Conservation (phyloP, 1,140 invertebrate species). For the Atta texana region DNA sequence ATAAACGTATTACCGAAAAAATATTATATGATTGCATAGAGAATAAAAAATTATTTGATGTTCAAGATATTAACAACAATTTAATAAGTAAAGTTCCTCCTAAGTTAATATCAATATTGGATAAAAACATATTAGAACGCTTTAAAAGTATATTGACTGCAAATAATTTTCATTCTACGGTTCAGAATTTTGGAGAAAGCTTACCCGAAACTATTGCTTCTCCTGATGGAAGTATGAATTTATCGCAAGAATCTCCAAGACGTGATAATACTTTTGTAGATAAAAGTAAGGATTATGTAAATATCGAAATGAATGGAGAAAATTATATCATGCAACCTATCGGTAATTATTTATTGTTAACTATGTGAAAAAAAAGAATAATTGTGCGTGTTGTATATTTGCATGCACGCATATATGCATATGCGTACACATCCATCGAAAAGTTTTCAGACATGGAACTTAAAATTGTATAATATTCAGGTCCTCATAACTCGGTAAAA, state of each 20-base stretch:
- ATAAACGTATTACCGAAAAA: neutral
- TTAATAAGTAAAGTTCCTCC: constrained; percentile 30
- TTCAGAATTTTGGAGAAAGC: neutral
- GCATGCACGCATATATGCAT: too few species aligned
- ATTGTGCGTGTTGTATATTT: neutral
- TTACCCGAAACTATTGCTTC: neutral
- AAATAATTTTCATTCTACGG: neutral
- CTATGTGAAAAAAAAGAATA: neutral
- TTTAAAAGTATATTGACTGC: constrained; percentile 34
- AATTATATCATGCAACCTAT: constrained; percentile 18
- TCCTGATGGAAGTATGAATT: neutral
- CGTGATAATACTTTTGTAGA: neutral
- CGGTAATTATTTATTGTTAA: constrained; percentile 50
- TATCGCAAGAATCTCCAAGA: neutral
- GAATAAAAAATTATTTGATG: neutral
- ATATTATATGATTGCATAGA: constrained; percentile 48
- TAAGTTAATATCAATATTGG: neutral
- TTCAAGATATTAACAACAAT: constrained; percentile 55
- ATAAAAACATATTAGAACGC: neutral
- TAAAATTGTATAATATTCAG: too few species aligned
- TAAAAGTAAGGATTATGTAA: neutral
- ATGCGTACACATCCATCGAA: neutral
- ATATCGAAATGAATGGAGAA: constrained; percentile 9
- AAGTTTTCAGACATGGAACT: too few species aligned
- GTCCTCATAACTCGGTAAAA: too few species aligned